Conservation (phyloP, 2,888 invertebrate species). For the Dasysyrphus albostriatus region DNA sequence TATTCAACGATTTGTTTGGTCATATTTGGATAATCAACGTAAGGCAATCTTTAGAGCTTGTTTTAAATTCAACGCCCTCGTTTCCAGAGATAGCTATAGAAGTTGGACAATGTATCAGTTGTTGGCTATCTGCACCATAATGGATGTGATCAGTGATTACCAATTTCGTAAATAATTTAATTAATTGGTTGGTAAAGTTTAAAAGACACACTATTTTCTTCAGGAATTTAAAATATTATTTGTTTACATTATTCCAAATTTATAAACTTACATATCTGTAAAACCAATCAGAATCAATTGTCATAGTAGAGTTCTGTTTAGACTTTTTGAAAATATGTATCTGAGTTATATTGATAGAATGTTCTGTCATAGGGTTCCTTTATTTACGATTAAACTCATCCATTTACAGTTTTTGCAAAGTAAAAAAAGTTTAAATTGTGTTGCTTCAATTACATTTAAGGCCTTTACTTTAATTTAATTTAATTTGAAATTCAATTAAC, state of each 20-base stretch:
- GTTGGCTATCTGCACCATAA: constrained; percentile 51
- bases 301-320: no score
- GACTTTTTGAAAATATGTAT: no score
- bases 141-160: constrained; percentile 43
- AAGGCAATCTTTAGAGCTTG: constrained; percentile 54
- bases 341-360: no score
- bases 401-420: no score
- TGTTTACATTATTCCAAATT: background rate
- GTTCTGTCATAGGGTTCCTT: no score
- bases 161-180: constrained; percentile 66
- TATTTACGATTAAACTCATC: no score
- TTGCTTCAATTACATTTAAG: no score
- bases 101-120: constrained; percentile 29
- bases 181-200: constrained; percentile 50
- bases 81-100: constrained; percentile 43
- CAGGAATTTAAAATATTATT: background rate
- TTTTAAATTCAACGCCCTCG: constrained; percentile 62
- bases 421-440: no score
- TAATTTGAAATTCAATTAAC: no score
- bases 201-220: background rate
- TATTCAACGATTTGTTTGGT: constrained; percentile 56
- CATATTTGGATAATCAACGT: constrained; percentile 66
- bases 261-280: no score
- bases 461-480: no score
- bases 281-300: no score